Conservation (phyloP, 2,797 vertebrate species). For the Carapus acus region DNA sequence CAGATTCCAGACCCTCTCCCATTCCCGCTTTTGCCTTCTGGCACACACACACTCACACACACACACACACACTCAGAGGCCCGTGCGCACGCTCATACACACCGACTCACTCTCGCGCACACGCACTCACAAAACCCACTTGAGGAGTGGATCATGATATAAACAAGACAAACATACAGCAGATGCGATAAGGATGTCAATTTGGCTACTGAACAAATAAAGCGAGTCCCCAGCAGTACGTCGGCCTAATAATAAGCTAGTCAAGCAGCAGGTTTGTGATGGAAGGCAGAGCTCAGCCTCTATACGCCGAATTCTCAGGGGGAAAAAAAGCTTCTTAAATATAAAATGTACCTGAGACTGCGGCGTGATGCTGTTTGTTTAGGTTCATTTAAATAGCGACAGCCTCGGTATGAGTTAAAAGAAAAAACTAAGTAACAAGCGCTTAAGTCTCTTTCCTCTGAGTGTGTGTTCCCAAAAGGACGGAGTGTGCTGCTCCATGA, state of each 20-base stretch:
- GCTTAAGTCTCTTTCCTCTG: no score
- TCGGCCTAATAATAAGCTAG: slow-evolving; percentile 57
- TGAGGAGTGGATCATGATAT: slow-evolving; percentile 62
- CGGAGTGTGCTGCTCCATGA: no score
- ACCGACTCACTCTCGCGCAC: slow-evolving; percentile 11
- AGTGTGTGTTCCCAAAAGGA: no score
- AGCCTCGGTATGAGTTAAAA: no score
- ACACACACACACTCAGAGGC: slow-evolving; percentile 11
- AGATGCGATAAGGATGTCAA: slow-evolving; percentile 70
- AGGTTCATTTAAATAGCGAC: no score
- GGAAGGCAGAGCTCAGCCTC: slow-evolving; percentile 56
- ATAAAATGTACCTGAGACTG: no score
- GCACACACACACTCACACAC: slow-evolving; percentile 49
- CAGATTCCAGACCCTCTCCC: slow-evolving; percentile 70
- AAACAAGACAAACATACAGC: slow-evolving; percentile 67
- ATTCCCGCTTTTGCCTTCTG: slow-evolving; percentile 69
- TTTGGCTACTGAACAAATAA: slow-evolving; percentile 64
- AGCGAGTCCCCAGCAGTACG: slow-evolving; percentile 55
- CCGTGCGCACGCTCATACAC: slow-evolving; percentile 13
- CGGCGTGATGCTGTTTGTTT: no score
- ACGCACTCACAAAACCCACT: slow-evolving; percentile 44
- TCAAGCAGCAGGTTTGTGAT: slow-evolving; percentile 56
- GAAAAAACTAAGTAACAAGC: no score
- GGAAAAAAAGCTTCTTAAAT: slow-evolving; percentile 39
- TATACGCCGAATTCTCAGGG: slow-evolving; percentile 37